These are phyloP conservation scores for Cardiocondyla obscurior DNA, from an alignment of 1,140 invertebrate species.

Conservation along the genomic window DNA sequence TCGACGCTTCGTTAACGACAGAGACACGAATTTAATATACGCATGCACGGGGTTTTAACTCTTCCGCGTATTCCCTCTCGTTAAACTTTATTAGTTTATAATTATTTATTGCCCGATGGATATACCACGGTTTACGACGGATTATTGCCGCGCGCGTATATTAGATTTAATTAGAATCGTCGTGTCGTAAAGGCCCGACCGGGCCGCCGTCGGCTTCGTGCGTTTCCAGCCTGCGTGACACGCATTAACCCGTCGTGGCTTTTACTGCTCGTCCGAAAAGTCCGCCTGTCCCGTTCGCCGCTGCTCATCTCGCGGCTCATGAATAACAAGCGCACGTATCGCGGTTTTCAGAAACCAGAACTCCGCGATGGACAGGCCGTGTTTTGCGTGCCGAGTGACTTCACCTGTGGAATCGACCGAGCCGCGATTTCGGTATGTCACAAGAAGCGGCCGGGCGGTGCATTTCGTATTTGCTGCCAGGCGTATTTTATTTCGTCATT, in stretches of 20 bases:
- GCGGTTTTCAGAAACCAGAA: conserved; percentile 69
- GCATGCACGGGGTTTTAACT: no score
- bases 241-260: conserved; percentile 33
- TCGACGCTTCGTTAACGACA: no score
- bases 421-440: conserved; percentile 48
- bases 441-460: neutral
- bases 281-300: neutral
- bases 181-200: conserved; percentile 19
- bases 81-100: conserved; percentile 55
- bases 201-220: neutral
- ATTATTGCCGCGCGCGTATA: conserved; percentile 7
- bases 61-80: conserved; percentile 19
- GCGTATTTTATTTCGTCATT: conserved; percentile 24
- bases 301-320: conserved; percentile 54
- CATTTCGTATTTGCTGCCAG: neutral
- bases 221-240: conserved; percentile 38
- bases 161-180: conserved; percentile 56
- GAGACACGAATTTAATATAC: no score
- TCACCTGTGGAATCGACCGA: conserved; percentile 60
- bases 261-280: conserved; percentile 59
- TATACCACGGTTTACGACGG: neutral
- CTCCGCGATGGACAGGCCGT: conserved; percentile 55
- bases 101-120: conserved; percentile 29
- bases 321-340: conserved; percentile 68
- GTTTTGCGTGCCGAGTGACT: conserved; percentile 63